These are phyloP conservation scores for Spondyliosoma cantharus DNA, from an alignment of 2,797 vertebrate genomes.

Conservation along the genomic window DNA sequence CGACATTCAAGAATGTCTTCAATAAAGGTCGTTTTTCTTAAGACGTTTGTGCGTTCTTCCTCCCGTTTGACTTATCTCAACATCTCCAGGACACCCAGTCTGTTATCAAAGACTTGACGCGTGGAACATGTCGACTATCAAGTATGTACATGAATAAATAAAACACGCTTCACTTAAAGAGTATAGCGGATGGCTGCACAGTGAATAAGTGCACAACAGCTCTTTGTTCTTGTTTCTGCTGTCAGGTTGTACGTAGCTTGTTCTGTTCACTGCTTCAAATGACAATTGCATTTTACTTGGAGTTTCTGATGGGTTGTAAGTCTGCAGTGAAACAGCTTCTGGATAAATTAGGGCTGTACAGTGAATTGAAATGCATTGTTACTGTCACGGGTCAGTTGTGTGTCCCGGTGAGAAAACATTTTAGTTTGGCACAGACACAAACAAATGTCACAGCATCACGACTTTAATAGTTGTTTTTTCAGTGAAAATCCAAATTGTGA, in stretches of 20 bases:
- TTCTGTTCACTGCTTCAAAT: too few relatives aligned
- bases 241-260: too few relatives aligned
- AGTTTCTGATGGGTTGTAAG: not conserved
- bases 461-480: too few relatives aligned
- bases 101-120: not conserved
- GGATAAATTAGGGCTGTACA: not conserved
- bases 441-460: too few relatives aligned
- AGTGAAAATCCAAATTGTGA: too few relatives aligned
- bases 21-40: slow-evolving; percentile 83
- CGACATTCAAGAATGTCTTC: slow-evolving; percentile 86
- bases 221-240: not conserved
- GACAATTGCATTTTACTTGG: not conserved
- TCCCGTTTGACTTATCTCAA: not conserved
- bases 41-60: slow-evolving; percentile 7
- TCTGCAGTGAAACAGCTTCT: not conserved
- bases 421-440: too few relatives aligned
- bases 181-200: not conserved
- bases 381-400: too few relatives aligned
- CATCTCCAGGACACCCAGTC: not conserved
- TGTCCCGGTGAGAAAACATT: too few relatives aligned
- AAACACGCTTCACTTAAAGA: not conserved
- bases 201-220: not conserved
- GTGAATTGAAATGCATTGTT: too few relatives aligned
- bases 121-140: not conserved
- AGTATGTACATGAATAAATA: not conserved